These are phyloP conservation scores for Montipora foliosa DNA, from an alignment of 64 coral and sea anemone species.

Conservation along the genomic window DNA sequence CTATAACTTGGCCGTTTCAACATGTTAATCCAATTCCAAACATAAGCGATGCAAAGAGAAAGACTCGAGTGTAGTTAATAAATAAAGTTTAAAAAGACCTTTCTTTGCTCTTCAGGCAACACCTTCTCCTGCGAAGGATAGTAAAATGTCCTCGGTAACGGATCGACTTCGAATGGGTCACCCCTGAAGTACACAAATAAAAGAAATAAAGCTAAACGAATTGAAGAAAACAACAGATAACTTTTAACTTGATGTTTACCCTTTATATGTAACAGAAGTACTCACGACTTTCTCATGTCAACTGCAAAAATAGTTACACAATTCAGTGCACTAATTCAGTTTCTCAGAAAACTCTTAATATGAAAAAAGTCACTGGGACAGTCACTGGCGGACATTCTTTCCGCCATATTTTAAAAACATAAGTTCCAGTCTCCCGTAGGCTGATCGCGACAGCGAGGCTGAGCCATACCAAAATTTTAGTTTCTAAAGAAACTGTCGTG, in stretches of 20 bases:
- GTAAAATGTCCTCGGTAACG: conserved; percentile 89
- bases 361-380: neutral
- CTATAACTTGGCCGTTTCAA: too few species aligned
- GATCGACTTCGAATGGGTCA: conserved; percentile 85
- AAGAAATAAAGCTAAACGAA: neutral
- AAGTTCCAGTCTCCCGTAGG: neutral
- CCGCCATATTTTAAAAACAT: conserved; percentile 44
- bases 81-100: conserved; percentile 24
- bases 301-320: neutral
- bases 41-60: neutral
- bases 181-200: conserved; percentile 36
- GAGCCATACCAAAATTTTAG: neutral
- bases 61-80: neutral
- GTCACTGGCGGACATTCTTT: neutral
- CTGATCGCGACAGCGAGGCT: neutral
- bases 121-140: conserved; percentile 82
- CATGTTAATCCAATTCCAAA: neutral
- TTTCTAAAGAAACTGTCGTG: too few species aligned
- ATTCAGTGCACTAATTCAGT: neutral
- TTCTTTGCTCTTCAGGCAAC: conserved; percentile 76
- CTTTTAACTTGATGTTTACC: neutral
- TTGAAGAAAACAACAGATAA: neutral
- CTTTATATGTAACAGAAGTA: neutral
- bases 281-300: conserved; percentile 38
- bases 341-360: neutral